Percentiles rank a stretch among this genome's conserved stretches.
These are phyloP conservation scores for Perithous albicinctus DNA, from an alignment of 2,888 invertebrate species.

Conservation along the genomic window DNA sequence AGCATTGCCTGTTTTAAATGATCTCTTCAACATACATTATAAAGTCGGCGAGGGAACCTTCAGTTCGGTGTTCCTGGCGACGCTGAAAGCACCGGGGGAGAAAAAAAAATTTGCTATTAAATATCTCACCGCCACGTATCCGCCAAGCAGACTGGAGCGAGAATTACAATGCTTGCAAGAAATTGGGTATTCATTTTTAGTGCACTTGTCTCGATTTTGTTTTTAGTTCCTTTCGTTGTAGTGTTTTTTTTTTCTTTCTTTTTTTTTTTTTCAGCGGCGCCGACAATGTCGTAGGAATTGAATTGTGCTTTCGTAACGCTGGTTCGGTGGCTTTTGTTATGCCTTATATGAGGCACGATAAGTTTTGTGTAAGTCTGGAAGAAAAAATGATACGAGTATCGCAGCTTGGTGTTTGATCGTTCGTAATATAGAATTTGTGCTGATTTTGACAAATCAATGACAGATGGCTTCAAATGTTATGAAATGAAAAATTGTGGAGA, in stretches of 20 bases:
- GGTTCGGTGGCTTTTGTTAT: conserved; percentile 95
- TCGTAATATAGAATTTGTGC: no score
- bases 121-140: conserved; percentile 94
- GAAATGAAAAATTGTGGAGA: neutral
- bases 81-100: conserved; percentile 86
- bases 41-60: conserved; percentile 95
- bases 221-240: neutral
- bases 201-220: no score
- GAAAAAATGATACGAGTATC: no score
- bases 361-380: conserved; percentile 88
- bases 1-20: conserved; percentile 87
- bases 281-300: conserved; percentile 93
- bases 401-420: no score
- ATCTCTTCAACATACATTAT: conserved; percentile 88
- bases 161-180: conserved; percentile 92
- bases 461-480: no score
- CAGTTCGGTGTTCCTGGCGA: conserved; percentile 93
- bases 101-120: conserved; percentile 91
- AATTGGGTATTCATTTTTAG: conserved; percentile 88
- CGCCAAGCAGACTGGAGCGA: conserved; percentile 92
- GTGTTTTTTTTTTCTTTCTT: neutral
- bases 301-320: conserved; percentile 90
- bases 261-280: conserved; percentile 88
- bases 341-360: conserved; percentile 94
- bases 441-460: no score